Conservation (phyloP, 2,797 vertebrate species). For the Sebastes minor region DNA sequence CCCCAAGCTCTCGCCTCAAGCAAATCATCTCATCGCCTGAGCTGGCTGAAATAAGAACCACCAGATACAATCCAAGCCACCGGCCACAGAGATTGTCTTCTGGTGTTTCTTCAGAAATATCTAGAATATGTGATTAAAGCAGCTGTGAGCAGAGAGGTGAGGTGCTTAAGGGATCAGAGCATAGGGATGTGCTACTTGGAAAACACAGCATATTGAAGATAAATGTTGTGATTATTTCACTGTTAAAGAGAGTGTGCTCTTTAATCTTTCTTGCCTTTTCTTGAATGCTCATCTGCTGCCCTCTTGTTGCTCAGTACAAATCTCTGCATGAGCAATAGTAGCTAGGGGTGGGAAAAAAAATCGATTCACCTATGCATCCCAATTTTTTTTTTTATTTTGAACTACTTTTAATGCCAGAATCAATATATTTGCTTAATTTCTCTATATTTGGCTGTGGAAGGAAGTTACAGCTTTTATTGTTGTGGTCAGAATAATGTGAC, state of each 20-base stretch:
- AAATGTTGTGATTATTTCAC: neutral
- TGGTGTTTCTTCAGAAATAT: slow-evolving; percentile 1
- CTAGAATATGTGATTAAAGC: slow-evolving; percentile 14
- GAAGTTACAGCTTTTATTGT: too few species aligned
- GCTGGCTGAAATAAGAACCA: slow-evolving; percentile 33
- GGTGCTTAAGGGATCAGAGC: slow-evolving; percentile 1
- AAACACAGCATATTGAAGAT: neutral
- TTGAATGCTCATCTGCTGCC: slow-evolving; percentile 22
- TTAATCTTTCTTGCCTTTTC: neutral
- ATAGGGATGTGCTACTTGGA: neutral
- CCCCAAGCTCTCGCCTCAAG: slow-evolving; percentile 65
- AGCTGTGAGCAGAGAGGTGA: neutral
- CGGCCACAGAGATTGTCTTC: slow-evolving; percentile 45
- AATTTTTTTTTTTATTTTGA: too few species aligned
- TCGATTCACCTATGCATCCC: too few species aligned
- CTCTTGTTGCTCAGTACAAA: slow-evolving; percentile 25
- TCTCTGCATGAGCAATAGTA: neutral
- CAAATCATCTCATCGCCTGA: slow-evolving; percentile 53
- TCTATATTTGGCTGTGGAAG: too few species aligned
- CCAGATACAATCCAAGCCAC: slow-evolving; percentile 43
- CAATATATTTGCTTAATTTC: too few species aligned
- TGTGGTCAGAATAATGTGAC: too few species aligned
- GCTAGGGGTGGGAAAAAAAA: too few species aligned
- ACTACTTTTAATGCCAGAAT: too few species aligned
- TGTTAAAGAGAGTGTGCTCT: neutral